A percentile compares a stretch with the other conserved stretches of the same genome.
Evolutionary conservation across 2,113 vertebrate species (phyloP).

Genomic region (Menidia beryllina): DNA sequence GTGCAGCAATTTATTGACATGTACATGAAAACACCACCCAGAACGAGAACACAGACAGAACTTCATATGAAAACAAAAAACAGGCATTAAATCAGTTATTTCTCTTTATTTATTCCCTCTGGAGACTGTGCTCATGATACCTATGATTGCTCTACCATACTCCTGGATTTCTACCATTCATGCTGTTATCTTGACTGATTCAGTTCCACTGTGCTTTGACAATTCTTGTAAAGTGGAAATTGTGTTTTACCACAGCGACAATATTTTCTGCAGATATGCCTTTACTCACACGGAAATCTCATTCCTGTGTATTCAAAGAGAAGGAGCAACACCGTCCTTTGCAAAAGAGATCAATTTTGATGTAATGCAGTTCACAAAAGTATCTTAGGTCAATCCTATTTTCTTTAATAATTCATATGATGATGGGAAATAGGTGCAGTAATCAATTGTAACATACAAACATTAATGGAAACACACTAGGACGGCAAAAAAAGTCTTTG

Average conservation of each 20-base stretch:
- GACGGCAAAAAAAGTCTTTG: no score
- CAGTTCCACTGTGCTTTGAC: conserved; percentile 29
- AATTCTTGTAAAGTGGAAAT: conserved; percentile 41
- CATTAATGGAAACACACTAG: no score
- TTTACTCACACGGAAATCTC: conserved; percentile 19
- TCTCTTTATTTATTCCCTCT: conserved; percentile 9
- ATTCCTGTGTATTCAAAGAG: conserved; percentile 5
- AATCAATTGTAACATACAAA: no score
- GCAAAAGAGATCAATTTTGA: background rate
- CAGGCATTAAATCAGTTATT: conserved; percentile 46
- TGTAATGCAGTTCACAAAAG: background rate
- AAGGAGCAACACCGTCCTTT: background rate
- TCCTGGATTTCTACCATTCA: conserved; percentile 37
- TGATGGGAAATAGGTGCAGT: background rate
- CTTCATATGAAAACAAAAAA: conserved; percentile 43
- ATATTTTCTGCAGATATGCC: background rate
- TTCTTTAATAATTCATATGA: background rate
- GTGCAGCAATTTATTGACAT: no score
- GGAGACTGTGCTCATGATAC: conserved; percentile 19
- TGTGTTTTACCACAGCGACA: background rate
- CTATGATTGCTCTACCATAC: conserved; percentile 33
- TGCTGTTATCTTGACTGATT: conserved; percentile 49
- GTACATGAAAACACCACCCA: no score
- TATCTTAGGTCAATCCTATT: background rate
- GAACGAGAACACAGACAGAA: conserved; percentile 1